A percentile compares a stretch with the other conserved stretches of the same genome.
phyloP scores from a whole-genome alignment of 2,797 vertebrate species.

The Falco concolor region DNA sequence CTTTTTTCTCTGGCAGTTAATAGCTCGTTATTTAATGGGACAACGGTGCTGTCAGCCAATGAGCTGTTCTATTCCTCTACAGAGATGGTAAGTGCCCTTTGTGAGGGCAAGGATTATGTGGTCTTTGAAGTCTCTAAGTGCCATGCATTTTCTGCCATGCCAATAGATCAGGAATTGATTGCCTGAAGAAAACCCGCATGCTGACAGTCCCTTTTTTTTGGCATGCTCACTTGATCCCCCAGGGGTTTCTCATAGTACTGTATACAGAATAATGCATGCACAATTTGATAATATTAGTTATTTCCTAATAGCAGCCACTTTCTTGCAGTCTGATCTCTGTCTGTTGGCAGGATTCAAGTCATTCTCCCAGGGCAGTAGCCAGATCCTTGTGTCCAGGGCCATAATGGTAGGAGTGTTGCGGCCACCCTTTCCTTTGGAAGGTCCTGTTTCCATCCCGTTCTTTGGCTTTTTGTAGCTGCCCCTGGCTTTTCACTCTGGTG shows the following conservation, averaged over 20 bases:
- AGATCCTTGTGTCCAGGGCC: neutral
- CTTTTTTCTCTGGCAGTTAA: constrained; percentile 80
- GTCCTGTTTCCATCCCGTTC: neutral
- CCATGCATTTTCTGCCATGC: neutral
- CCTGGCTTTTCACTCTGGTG: neutral
- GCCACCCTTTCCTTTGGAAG: neutral
- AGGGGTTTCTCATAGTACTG: neutral
- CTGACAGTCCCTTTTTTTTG: neutral
- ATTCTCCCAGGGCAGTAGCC: neutral
- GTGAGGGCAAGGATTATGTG: neutral
- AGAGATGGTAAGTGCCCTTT: constrained; percentile 75
- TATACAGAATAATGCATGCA: accelerated
- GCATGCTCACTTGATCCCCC: neutral
- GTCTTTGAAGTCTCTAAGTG: accelerated
- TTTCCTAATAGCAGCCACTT: neutral
- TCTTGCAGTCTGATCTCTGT: no score
- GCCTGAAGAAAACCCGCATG: accelerated
- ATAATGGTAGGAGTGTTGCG: no score
- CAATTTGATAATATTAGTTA: neutral
- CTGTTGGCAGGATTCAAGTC: neutral
- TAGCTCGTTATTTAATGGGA: constrained; percentile 71
- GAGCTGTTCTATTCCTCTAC: constrained; percentile 74
- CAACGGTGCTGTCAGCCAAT: constrained; percentile 44
- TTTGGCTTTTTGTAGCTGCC: neutral
- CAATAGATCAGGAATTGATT: neutral